phyloP scores from a whole-genome alignment of 2,113 vertebrate genomes.

The Ondatra zibethicus region DNA sequence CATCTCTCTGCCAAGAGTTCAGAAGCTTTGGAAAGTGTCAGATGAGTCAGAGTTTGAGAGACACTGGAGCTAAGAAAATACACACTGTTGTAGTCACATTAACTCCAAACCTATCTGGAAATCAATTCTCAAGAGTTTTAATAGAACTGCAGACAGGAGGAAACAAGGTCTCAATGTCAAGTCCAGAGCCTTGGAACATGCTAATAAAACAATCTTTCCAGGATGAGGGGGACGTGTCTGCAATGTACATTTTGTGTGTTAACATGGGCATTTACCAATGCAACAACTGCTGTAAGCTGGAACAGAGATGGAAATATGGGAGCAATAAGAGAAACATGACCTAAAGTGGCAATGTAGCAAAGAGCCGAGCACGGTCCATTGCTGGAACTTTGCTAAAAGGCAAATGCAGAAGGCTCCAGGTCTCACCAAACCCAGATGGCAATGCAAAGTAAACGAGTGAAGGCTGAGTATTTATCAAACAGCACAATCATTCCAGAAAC shows the following conservation, averaged over 20 bases:
- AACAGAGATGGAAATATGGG: slow-evolving; percentile 43
- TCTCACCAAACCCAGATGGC: slow-evolving; percentile 65
- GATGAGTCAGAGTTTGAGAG: slow-evolving; percentile 53
- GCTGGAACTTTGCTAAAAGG: slow-evolving; percentile 65
- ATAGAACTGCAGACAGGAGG: background rate
- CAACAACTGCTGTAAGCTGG: slow-evolving; percentile 38
- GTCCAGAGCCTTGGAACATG: background rate
- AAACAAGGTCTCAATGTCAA: slow-evolving; percentile 34
- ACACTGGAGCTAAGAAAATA: slow-evolving; percentile 38
- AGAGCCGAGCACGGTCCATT: slow-evolving; percentile 39
- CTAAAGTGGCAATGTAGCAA: slow-evolving; percentile 51
- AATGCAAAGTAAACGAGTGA: slow-evolving; percentile 58
- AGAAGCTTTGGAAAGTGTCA: slow-evolving; percentile 57
- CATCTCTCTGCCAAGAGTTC: slow-evolving; percentile 60
- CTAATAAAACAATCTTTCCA: background rate
- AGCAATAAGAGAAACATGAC: slow-evolving; percentile 60
- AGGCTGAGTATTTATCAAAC: slow-evolving; percentile 73
- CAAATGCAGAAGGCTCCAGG: slow-evolving; percentile 44
- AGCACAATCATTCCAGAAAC: slow-evolving; percentile 72
- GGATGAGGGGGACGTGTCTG: background rate
- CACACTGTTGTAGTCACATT: background rate
- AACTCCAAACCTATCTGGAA: slow-evolving; percentile 50
- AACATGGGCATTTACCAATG: slow-evolving; percentile 6
- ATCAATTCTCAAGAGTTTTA: slow-evolving; percentile 3
- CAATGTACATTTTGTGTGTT: slow-evolving; percentile 43